These are phyloP conservation scores for Parthenolecanium corni DNA, from an alignment of 2,888 invertebrate genomes.

Conservation along the genomic window DNA sequence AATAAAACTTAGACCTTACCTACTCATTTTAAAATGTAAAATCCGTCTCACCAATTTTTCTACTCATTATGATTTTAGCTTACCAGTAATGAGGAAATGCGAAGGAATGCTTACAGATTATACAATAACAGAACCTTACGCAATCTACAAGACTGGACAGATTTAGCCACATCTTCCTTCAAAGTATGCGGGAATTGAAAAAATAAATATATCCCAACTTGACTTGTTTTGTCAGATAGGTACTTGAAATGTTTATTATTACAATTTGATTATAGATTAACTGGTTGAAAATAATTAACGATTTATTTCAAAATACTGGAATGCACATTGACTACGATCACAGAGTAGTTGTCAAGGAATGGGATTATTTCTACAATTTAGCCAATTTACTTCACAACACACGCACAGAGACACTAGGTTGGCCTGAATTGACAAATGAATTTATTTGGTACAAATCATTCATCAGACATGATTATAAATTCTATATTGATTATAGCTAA, in stretches of 20 bases:
- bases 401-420: slow-evolving; percentile 43
- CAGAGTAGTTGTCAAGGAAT: slow-evolving; percentile 53
- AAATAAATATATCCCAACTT: not conserved
- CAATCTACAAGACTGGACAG: slow-evolving; percentile 36
- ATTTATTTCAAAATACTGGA: slow-evolving; percentile 49
- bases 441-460: too few relatives aligned
- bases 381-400: slow-evolving; percentile 45
- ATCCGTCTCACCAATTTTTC: not conserved
- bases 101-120: slow-evolving; percentile 35
- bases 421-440: not conserved
- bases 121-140: slow-evolving; percentile 38
- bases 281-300: slow-evolving; percentile 49
- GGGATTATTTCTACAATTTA: slow-evolving; percentile 52
- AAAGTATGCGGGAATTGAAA: not conserved
- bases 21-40: not conserved
- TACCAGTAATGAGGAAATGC: slow-evolving; percentile 34
- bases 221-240: not conserved
- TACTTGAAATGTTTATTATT: not conserved
- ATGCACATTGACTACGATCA: slow-evolving; percentile 45
- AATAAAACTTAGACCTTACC: too few relatives aligned
- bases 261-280: too few relatives aligned
- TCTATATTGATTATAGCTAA: slow-evolving; percentile 54
- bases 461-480: too few relatives aligned
- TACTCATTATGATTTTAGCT: slow-evolving; percentile 27
- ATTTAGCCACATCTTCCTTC: slow-evolving; percentile 31